Percentiles rank a stretch among this genome's conserved stretches.
Evolutionary conservation across 2,888 invertebrate genomes (phyloP).

Genomic region (Philopedon plagiatum): DNA sequence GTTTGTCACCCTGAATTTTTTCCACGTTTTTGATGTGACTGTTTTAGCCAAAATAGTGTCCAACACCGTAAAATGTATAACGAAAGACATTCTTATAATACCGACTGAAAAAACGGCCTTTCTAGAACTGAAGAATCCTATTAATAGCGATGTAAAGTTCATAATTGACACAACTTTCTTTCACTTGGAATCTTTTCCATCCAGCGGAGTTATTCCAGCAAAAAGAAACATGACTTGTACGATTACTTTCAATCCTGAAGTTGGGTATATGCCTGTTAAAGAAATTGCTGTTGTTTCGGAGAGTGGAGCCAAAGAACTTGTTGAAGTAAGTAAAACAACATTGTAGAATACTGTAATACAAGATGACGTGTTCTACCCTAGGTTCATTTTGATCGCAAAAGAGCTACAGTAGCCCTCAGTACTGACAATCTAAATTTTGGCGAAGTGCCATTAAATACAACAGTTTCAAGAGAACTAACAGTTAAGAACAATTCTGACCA

Average conservation of each 20-base stretch:
- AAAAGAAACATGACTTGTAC: slow-evolving; percentile 70
- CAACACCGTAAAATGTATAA: slow-evolving; percentile 62
- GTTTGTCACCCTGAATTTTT: slow-evolving; percentile 67
- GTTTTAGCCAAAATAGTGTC: slow-evolving; percentile 66
- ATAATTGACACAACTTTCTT: slow-evolving; percentile 62
- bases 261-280: slow-evolving; percentile 52
- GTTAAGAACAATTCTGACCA: slow-evolving; percentile 56
- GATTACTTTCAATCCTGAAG: slow-evolving; percentile 63
- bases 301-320: slow-evolving; percentile 59
- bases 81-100: slow-evolving; percentile 61
- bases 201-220: slow-evolving; percentile 70
- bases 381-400: slow-evolving; percentile 48
- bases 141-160: slow-evolving; percentile 71
- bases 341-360: not conserved
- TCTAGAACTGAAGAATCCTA: slow-evolving; percentile 71
- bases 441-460: slow-evolving; percentile 65
- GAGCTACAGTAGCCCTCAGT: slow-evolving; percentile 49
- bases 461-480: slow-evolving; percentile 51
- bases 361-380: no score
- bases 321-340: slow-evolving; percentile 41
- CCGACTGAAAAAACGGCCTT: slow-evolving; percentile 65
- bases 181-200: slow-evolving; percentile 70
- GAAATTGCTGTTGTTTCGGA: slow-evolving; percentile 64
- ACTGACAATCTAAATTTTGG: slow-evolving; percentile 58
- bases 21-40: slow-evolving; percentile 66